These are phyloP conservation scores for Lapara coniferarum DNA, from an alignment of 2,888 invertebrate species.

Conservation along the genomic window DNA sequence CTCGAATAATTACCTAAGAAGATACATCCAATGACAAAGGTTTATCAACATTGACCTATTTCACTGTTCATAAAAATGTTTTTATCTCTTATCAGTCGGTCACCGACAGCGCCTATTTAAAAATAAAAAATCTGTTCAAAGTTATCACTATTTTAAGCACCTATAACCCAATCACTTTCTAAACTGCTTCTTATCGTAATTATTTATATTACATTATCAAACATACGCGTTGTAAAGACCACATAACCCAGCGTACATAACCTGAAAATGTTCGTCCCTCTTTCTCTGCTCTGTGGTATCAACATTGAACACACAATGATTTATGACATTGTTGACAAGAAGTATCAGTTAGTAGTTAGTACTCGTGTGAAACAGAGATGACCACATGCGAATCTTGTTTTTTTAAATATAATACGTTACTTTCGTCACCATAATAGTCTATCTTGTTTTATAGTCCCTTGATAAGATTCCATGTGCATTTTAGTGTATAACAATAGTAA, in stretches of 20 bases:
- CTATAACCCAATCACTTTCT: constrained; percentile 16
- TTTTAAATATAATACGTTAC: too few relatives aligned
- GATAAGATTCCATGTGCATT: too few relatives aligned
- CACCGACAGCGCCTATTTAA: not conserved
- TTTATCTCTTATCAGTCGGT: constrained; percentile 12
- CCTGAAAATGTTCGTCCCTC: too few relatives aligned
- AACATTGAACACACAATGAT: too few relatives aligned
- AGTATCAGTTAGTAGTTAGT: too few relatives aligned
- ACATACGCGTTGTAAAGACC: not conserved
- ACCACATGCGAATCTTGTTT: too few relatives aligned
- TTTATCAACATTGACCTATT: constrained; percentile 28
- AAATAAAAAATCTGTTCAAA: not conserved
- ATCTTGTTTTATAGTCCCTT: too few relatives aligned
- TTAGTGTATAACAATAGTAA: not conserved
- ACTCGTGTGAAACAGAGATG: too few relatives aligned
- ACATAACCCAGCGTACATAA: too few relatives aligned
- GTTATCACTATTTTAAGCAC: not conserved
- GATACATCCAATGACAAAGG: constrained; percentile 15
- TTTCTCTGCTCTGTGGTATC: too few relatives aligned
- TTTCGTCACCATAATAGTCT: too few relatives aligned
- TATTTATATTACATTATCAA: not conserved
- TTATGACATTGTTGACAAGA: too few relatives aligned
- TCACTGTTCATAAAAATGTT: constrained; percentile 1
- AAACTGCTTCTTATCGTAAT: not conserved
- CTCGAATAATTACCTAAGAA: not conserved